These are phyloP conservation scores for Artibeus lituratus DNA, from an alignment of 2,797 vertebrate genomes.

Conservation along the genomic window DNA sequence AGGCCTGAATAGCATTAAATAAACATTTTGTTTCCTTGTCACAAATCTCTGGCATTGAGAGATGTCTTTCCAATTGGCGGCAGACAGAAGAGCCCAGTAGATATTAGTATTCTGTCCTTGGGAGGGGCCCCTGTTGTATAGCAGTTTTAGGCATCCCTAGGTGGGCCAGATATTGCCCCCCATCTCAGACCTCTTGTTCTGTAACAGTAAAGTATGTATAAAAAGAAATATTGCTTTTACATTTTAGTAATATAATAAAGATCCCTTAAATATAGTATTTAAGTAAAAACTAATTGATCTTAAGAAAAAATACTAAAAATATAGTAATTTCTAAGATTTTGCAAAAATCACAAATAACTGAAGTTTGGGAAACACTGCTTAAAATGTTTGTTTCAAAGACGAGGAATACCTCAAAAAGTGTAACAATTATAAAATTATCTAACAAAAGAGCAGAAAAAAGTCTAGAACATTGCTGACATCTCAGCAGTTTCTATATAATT, in stretches of 20 bases:
- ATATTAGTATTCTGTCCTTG: too few relatives aligned
- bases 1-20: too few relatives aligned
- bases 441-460: neutral
- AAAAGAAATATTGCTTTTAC: neutral
- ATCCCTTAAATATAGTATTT: neutral
- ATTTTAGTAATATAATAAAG: neutral
- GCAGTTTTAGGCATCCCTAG: too few relatives aligned
- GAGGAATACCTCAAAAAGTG: neutral
- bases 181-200: too few relatives aligned
- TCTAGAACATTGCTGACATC: neutral
- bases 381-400: constrained; percentile 1
- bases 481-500: neutral
- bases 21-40: too few relatives aligned
- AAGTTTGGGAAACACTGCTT: neutral
- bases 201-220: neutral
- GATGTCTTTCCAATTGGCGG: too few relatives aligned
- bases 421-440: neutral
- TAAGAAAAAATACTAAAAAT: neutral
- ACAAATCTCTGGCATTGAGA: too few relatives aligned
- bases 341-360: neutral
- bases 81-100: too few relatives aligned
- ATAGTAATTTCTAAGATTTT: neutral
- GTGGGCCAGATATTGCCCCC: too few relatives aligned
- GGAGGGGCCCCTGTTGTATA: too few relatives aligned
- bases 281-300: neutral